phyloP scores from a whole-genome alignment of 2,888 invertebrate species.

The Epinotia nisella region DNA sequence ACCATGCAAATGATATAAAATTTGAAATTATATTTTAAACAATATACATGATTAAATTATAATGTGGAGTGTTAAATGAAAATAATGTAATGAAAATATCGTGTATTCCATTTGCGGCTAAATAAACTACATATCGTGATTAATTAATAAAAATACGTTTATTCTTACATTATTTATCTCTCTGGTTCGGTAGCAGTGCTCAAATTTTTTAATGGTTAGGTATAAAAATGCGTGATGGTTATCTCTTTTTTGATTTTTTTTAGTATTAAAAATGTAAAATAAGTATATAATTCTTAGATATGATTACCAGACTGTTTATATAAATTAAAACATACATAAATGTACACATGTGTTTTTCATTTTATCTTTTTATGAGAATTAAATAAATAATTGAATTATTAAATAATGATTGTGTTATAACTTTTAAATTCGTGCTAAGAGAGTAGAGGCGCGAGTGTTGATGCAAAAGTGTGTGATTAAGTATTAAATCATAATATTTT shows the following conservation, averaged over 20 bases:
- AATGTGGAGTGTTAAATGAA: slow-evolving; percentile 26
- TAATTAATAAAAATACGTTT: not conserved
- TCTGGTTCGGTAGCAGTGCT: slow-evolving; percentile 32
- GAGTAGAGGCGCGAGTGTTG: not conserved
- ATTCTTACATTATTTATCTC: slow-evolving; percentile 28
- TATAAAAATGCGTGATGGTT: slow-evolving; percentile 3
- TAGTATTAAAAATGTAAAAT: not conserved
- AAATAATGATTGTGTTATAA: too few relatives aligned
- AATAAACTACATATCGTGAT: slow-evolving; percentile 20
- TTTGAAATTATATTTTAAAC: slow-evolving; percentile 9
- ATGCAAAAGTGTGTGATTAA: not conserved
- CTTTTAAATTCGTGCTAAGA: not conserved
- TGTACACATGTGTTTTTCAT: too few relatives aligned
- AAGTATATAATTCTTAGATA: not conserved
- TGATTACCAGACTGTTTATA: not conserved
- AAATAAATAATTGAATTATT: too few relatives aligned
- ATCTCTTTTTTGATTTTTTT: not conserved
- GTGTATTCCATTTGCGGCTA: slow-evolving; percentile 14
- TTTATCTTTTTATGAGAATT: too few relatives aligned
- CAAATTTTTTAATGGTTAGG: slow-evolving; percentile 23
- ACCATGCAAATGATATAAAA: slow-evolving; percentile 59
- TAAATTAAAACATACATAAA: not conserved
- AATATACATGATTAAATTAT: not conserved
- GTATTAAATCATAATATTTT: too few relatives aligned
- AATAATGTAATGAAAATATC: not conserved